These are phyloP conservation scores for Micromesistius poutassou DNA, from an alignment of 2,797 vertebrate genomes.

Conservation along the genomic window DNA sequence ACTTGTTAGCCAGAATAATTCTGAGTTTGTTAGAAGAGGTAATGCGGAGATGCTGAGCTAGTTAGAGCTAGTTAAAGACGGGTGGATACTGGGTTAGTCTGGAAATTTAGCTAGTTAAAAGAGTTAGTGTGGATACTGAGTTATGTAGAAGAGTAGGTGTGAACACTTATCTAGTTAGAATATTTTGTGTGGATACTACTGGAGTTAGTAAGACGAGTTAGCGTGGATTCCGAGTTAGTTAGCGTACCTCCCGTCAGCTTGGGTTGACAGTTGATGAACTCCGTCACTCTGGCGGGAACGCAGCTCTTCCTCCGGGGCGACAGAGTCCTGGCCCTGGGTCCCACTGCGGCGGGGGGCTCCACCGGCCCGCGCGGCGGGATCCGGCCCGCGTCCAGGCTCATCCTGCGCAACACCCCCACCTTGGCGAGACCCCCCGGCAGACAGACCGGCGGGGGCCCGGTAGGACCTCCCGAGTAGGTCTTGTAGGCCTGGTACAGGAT, in stretches of 20 bases:
- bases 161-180: background rate
- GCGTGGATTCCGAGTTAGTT: background rate
- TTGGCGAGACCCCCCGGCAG: slow-evolving; percentile 15
- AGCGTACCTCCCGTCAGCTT: slow-evolving; percentile 86
- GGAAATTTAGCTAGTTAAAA: no score
- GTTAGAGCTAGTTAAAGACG: no score
- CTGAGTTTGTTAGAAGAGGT: background rate
- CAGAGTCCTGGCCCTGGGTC: slow-evolving; percentile 18
- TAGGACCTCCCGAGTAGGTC: slow-evolving; percentile 77
- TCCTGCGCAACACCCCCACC: slow-evolving; percentile 8
- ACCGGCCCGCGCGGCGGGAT: background rate
- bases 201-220: no score
- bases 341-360: slow-evolving; percentile 12
- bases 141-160: no score
- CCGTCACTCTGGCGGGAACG: slow-evolving; percentile 68
- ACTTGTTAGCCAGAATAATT: no score
- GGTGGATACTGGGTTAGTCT: no score
- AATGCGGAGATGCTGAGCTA: background rate
- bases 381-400: background rate
- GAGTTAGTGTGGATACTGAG: no score
- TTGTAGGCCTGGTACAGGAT: slow-evolving; percentile 88
- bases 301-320: slow-evolving; percentile 51
- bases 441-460: slow-evolving; percentile 22
- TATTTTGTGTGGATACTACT: no score
- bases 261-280: slow-evolving; percentile 92